A percentile compares a stretch with the other conserved stretches of the same genome.
These are phyloP conservation scores for Sceloporus undulatus DNA, from an alignment of 2,113 vertebrate species.

Conservation along the genomic window DNA sequence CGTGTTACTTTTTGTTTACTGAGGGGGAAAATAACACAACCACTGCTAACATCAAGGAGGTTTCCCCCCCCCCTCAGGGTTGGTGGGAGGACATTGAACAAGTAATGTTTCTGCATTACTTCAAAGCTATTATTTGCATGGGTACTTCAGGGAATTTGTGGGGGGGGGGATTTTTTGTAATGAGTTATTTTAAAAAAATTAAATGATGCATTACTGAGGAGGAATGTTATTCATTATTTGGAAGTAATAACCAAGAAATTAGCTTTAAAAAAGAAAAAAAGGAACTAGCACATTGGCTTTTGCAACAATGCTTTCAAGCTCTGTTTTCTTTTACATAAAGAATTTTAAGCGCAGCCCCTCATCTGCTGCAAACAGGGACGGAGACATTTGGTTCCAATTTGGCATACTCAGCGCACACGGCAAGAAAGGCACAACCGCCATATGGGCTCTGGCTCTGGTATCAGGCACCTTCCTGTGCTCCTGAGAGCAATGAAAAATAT, in stretches of 20 bases:
- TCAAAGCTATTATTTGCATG: neutral
- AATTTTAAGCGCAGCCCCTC: no score
- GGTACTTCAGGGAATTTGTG: no score
- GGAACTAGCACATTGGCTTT: neutral
- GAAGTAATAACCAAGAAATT: neutral
- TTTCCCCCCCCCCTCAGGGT: no score
- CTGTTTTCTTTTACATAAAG: neutral
- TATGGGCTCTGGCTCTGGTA: neutral
- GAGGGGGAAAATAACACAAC: no score
- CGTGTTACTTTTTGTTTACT: no score
- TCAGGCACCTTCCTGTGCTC: neutral
- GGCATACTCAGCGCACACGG: neutral
- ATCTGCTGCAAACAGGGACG: no score
- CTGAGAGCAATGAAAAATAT: neutral
- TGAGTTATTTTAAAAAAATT: no score
- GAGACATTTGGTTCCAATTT: neutral
- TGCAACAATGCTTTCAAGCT: neutral
- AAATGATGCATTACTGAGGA: neutral
- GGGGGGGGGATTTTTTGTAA: no score
- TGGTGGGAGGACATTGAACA: no score
- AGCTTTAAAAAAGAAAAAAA: neutral
- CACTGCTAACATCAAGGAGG: no score
- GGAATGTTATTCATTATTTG: neutral
- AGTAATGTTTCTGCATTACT: neutral
- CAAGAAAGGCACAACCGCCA: no score